Conservation (phyloP, 1,140 invertebrate species). For the Coenobita brevimanus region DNA sequence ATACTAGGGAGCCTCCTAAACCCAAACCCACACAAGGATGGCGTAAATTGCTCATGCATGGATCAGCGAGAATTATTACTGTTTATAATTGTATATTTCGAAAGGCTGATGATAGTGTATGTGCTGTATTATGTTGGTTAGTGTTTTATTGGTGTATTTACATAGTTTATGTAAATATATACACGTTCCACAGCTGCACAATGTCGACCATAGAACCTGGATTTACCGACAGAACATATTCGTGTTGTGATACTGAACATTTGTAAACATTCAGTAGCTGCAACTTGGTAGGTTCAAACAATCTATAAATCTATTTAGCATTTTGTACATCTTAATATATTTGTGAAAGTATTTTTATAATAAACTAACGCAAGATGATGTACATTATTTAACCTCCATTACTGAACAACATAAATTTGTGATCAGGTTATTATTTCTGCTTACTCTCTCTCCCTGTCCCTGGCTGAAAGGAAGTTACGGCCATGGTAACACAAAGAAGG, state of each 20-base stretch:
- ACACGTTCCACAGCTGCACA: neutral
- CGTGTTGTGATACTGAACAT: conserved; percentile 19
- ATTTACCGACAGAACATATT: neutral
- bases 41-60: no score
- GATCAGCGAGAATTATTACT: no score
- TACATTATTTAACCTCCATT: neutral
- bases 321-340: conserved; percentile 34
- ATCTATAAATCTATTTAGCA: neutral
- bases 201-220: conserved; percentile 5
- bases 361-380: conserved; percentile 1
- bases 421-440: neutral
- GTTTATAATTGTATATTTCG: neutral
- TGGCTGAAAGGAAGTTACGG: no score
- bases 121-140: conserved; percentile 3
- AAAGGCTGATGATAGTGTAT: neutral
- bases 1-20: no score
- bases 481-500: no score
- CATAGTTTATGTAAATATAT: conserved; percentile 10
- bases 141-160: conserved; percentile 32
- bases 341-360: conserved; percentile 43
- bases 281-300: neutral
- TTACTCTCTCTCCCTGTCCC: no score
- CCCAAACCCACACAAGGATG: no score
- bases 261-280: neutral
- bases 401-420: no score